Base-by-base conservation (phyloP, 2,113 vertebrate genomes). In the Rhinopomastus cyanomelas region DNA sequence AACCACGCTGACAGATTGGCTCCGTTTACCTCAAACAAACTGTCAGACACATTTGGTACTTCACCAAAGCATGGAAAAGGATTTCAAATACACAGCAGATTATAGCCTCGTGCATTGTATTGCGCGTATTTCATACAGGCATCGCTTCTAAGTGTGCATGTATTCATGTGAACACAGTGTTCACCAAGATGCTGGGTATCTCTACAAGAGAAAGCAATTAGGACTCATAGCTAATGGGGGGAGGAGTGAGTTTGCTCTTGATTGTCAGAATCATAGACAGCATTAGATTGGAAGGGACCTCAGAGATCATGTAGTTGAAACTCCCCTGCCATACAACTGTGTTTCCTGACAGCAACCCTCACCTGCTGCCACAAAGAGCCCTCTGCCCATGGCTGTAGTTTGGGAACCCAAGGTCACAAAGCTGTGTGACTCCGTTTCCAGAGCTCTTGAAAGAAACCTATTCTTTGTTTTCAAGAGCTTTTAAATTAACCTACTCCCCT, bases 1-100 rank as follows among this genome's bases (percentile, higher is more conserved):
- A 94, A 87, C 84, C 88, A 79, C 32, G 79, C 82, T 66, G 90
- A 94, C 92, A 93, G 86, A 84, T 61, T 94, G 86, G 51, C 65
- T 91, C 91, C 87, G 65, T 91, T 89, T 92, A 75, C 89, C 85
- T 92, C 90, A 92, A 81, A 90, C 71, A 95, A 95, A 92, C 57
- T 86, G 90, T 92, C 92, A 93, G 79, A 91, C 80, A 77, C 64
- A 48, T 26, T 72, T 53, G 53, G 68, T 77, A 87, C 56, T 53
- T 1, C n/a, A 95, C 46, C 44, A 81, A 88, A 92, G 92, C 75
- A 67, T 42, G 52, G n/a, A 81, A 92, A 68, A 88, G 60, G n/a
- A 81, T 95, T 92, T 90, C 81, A 87, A 69, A 95, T 44, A 79
- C 37, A 60, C 52, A 90, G 79, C 55, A 37, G 20, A 87, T 80